These are phyloP conservation scores for Harpagoxenus sublaevis DNA, from an alignment of 2,888 invertebrate genomes.

Conservation along the genomic window DNA sequence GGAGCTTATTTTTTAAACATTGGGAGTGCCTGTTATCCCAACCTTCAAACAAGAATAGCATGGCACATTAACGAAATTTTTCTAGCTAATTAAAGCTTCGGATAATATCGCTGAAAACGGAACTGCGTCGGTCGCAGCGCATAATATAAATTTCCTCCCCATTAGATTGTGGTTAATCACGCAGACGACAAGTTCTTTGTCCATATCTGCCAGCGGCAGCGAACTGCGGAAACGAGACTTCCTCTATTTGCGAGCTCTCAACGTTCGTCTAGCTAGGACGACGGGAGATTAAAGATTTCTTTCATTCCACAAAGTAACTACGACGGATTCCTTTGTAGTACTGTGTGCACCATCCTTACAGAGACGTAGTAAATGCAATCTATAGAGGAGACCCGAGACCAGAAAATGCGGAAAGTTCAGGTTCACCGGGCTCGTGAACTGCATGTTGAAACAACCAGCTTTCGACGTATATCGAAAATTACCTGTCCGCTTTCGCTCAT, in stretches of 20 bases:
- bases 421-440: neutral
- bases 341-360: neutral
- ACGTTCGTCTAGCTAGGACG: constrained; percentile 52
- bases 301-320: constrained; percentile 58
- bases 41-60: neutral
- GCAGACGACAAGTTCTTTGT: constrained; percentile 46
- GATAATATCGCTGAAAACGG: neutral
- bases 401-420: constrained; percentile 17
- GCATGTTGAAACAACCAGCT: neutral
- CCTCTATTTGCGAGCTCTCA: constrained; percentile 50
- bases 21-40: neutral
- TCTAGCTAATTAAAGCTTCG: neutral
- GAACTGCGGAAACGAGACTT: constrained; percentile 69
- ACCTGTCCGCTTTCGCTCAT: neutral
- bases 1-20: neutral
- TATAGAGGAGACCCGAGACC: too few relatives aligned
- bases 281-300: constrained; percentile 68
- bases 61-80: neutral
- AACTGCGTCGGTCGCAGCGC: neutral
- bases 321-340: neutral
- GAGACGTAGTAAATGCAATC: neutral
- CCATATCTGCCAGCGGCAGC: constrained; percentile 40
- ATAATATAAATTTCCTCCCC: constrained; percentile 58
- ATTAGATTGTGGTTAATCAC: constrained; percentile 66
- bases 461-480: constrained; percentile 11